These are phyloP conservation scores for Nasonovia ribisnigri DNA, from an alignment of 2,888 invertebrate species.

Conservation along the genomic window DNA sequence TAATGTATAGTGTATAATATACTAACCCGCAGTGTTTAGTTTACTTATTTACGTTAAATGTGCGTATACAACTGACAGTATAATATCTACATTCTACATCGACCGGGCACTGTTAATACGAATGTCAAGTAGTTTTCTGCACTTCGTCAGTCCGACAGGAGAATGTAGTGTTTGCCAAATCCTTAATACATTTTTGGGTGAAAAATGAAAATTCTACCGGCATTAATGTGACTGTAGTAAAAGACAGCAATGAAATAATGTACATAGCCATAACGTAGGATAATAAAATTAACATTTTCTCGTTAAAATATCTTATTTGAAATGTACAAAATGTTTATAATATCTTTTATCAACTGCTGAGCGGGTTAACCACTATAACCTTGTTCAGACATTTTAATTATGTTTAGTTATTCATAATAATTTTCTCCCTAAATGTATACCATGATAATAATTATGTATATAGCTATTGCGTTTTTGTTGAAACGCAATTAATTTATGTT, in stretches of 20 bases:
- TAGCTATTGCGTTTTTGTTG: neutral
- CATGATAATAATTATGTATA: neutral
- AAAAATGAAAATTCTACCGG: neutral
- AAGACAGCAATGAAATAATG: neutral
- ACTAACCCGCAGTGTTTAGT: neutral
- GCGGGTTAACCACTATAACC: neutral
- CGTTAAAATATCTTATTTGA: neutral
- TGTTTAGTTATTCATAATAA: neutral
- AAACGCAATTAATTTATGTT: neutral
- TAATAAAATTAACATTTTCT: slow-evolving; percentile 10
- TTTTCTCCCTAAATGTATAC: neutral
- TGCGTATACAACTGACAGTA: neutral
- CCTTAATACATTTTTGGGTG: neutral
- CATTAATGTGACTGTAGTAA: neutral
- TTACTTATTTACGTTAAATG: neutral
- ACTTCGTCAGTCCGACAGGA: neutral
- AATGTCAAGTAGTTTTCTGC: neutral
- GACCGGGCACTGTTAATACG: neutral
- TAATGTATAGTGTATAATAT: neutral
- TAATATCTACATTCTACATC: neutral
- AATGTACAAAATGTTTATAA: neutral
- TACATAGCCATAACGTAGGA: neutral
- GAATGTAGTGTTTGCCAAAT: neutral
- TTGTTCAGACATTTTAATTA: neutral
- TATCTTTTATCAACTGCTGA: neutral